These are phyloP conservation scores for Meiosimyza decipiens DNA, from an alignment of 2,888 invertebrate species.

Conservation along the genomic window DNA sequence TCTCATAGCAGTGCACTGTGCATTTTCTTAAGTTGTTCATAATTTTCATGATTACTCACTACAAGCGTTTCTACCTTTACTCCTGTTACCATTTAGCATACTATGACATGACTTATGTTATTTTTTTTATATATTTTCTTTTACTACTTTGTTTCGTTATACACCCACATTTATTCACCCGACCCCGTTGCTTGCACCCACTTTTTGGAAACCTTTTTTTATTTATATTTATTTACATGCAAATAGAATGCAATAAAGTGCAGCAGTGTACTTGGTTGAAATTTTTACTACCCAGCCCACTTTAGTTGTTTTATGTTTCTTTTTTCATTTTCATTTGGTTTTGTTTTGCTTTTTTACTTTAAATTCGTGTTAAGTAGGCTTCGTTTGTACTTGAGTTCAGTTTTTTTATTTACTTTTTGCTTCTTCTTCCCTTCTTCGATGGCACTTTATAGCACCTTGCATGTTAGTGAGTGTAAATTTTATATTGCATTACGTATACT, in stretches of 20 bases:
- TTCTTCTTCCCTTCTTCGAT: not conserved
- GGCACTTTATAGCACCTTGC: not conserved
- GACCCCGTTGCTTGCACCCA: too few relatives aligned
- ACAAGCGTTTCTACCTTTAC: too few relatives aligned
- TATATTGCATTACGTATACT: not conserved
- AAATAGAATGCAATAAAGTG: constrained; percentile 17
- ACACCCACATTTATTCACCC: too few relatives aligned
- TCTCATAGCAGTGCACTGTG: too few relatives aligned
- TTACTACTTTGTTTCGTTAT: too few relatives aligned
- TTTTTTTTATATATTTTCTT: too few relatives aligned
- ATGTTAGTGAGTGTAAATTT: constrained; percentile 17
- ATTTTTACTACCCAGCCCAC: not conserved
- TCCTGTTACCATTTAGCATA: too few relatives aligned
- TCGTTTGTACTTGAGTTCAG: constrained; percentile 21
- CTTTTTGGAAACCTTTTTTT: too few relatives aligned
- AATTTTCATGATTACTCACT: too few relatives aligned
- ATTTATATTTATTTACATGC: not conserved
- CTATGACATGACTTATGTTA: too few relatives aligned
- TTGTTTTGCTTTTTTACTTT: not conserved
- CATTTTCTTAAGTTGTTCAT: too few relatives aligned
- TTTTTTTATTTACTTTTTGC: constrained; percentile 5
- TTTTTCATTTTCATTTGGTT: not conserved
- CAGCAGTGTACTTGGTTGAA: constrained; percentile 7
- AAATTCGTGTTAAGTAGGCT: constrained; percentile 33
- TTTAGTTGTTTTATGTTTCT: too few relatives aligned